Evolutionary conservation across 2,113 vertebrate species (phyloP).

Genomic region (Synchiropus splendidus): DNA sequence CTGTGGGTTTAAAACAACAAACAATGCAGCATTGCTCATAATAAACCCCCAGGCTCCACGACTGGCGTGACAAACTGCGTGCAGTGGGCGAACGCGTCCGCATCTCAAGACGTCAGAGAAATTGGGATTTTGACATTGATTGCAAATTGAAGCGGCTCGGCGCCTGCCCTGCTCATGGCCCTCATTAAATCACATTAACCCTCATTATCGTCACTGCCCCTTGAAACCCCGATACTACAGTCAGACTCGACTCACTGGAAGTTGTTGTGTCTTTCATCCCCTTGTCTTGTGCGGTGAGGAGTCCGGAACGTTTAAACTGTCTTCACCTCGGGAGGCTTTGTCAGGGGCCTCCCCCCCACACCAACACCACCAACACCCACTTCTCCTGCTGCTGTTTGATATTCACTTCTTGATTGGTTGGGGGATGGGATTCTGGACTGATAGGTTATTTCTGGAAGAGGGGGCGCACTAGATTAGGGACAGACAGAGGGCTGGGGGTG

Average conservation of each 20-base stretch:
- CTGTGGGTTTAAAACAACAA: too few species aligned
- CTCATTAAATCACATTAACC: slow-evolving; percentile 59
- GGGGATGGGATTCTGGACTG: slow-evolving; percentile 47
- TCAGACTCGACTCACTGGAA: slow-evolving; percentile 22
- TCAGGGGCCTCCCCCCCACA: neutral
- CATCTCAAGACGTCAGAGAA: slow-evolving; percentile 28
- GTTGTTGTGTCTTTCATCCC: slow-evolving; percentile 23
- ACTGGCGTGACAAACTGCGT: slow-evolving; percentile 1
- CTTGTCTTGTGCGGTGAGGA: slow-evolving; percentile 22
- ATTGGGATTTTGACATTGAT: slow-evolving; percentile 46
- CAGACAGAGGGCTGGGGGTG: slow-evolving; percentile 26
- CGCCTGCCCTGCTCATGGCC: slow-evolving; percentile 19
- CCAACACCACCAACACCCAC: neutral
- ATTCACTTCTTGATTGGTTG: slow-evolving; percentile 59
- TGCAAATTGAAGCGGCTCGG: slow-evolving; percentile 8
- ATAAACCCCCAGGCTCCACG: slow-evolving; percentile 2
- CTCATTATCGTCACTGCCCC: slow-evolving; percentile 45
- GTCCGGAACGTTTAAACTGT: slow-evolving; percentile 35
- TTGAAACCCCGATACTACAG: slow-evolving; percentile 25
- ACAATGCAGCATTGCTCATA: too few species aligned
- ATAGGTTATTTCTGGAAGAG: too few species aligned
- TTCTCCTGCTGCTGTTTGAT: slow-evolving; percentile 47
- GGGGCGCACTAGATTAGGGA: too few species aligned
- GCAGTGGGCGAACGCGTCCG: slow-evolving; percentile 5
- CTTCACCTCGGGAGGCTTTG: slow-evolving; percentile 34